phyloP scores from a whole-genome alignment of 2,113 vertebrate species.

The Synchiropus splendidus region DNA sequence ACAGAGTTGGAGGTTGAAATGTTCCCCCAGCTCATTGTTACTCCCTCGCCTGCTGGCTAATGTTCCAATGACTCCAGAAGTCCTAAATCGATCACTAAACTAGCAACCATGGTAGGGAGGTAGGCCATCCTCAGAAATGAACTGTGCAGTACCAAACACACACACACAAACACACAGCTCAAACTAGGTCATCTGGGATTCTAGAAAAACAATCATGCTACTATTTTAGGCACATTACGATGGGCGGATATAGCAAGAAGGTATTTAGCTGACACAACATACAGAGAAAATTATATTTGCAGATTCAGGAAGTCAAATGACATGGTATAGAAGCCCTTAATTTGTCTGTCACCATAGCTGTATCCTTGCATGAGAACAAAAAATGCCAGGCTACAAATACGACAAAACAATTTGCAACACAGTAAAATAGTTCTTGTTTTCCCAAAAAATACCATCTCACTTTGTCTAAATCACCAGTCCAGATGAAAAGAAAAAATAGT shows the following conservation, averaged over 20 bases:
- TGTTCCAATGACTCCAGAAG: conserved; percentile 8
- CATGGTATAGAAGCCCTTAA: no score
- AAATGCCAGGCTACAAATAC: no score
- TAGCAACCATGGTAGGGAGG: conserved; percentile 50
- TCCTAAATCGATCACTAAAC: conserved; percentile 30
- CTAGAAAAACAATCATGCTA: conserved; percentile 46
- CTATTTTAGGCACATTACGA: conserved; percentile 56
- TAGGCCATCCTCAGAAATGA: conserved; percentile 39
- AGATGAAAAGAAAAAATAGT: no score
- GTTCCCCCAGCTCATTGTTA: conserved; percentile 19
- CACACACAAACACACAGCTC: conserved; percentile 10
- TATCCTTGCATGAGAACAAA: no score
- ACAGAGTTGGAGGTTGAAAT: conserved; percentile 31
- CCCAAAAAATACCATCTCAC: no score
- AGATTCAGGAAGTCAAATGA: no score
- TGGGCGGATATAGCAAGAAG: conserved; percentile 27
- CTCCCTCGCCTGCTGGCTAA: no score
- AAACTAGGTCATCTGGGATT: conserved; percentile 53
- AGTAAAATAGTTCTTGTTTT: no score
- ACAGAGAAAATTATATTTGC: no score
- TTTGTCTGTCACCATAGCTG: no score
- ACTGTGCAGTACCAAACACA: conserved; percentile 12
- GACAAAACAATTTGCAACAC: no score
- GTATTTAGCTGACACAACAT: conserved; percentile 35
- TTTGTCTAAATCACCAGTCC: no score